phyloP scores from a whole-genome alignment of 2,888 invertebrate genomes.

The Drosophila rubida region DNA sequence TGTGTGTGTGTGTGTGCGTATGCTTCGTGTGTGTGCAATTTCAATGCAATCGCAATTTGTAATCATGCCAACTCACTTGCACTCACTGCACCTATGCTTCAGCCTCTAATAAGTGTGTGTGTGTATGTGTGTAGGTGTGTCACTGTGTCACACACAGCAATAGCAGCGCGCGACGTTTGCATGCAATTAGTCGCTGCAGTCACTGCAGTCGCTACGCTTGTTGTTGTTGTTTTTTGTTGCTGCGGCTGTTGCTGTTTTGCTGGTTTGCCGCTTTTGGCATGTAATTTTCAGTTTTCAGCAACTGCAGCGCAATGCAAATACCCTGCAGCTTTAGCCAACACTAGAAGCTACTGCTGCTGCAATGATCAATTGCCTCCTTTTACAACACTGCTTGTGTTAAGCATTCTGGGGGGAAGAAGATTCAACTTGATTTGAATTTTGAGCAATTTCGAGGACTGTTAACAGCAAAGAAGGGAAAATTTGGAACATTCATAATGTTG shows the following conservation, averaged over 20 bases:
- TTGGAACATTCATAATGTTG: too few relatives aligned
- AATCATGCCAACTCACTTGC: slow-evolving; percentile 58
- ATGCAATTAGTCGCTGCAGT: slow-evolving; percentile 49
- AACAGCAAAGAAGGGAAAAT: too few relatives aligned
- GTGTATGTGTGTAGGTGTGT: slow-evolving; percentile 61
- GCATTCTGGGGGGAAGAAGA: background rate
- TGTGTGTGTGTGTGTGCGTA: slow-evolving; percentile 24
- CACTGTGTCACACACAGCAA: slow-evolving; percentile 76
- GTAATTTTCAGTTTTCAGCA: slow-evolving; percentile 58
- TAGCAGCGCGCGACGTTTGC: slow-evolving; percentile 49
- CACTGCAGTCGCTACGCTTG: slow-evolving; percentile 13
- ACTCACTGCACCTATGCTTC: slow-evolving; percentile 28
- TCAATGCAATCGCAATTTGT: slow-evolving; percentile 65
- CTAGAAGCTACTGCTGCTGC: slow-evolving; percentile 25
- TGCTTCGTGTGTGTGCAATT: slow-evolving; percentile 39
- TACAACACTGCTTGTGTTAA: slow-evolving; percentile 28
- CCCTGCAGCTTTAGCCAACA: slow-evolving; percentile 43
- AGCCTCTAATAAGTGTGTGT: slow-evolving; percentile 1
- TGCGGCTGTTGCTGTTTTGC: slow-evolving; percentile 17
- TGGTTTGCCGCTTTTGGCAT: slow-evolving; percentile 40
- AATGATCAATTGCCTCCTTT: slow-evolving; percentile 5
- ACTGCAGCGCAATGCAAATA: slow-evolving; percentile 57
- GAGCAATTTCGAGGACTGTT: too few relatives aligned
- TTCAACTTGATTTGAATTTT: background rate
- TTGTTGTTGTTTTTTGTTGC: slow-evolving; percentile 17